Percentiles rank a stretch among this genome's conserved stretches.
Conservation (phyloP, 2,888 invertebrate genomes). For the Platycheirus rosarum region DNA sequence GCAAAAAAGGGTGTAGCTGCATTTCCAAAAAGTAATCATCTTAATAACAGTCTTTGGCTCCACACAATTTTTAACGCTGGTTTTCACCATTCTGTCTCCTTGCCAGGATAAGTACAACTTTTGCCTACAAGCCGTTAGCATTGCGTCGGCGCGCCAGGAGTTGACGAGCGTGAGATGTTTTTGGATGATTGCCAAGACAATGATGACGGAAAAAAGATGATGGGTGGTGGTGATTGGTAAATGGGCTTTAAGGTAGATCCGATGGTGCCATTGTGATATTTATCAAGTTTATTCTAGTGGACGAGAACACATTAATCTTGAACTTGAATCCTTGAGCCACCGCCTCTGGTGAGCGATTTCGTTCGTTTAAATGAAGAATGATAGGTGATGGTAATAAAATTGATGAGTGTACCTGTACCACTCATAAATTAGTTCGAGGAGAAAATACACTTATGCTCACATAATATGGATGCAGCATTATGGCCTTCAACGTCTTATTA, state of each 20-base stretch:
- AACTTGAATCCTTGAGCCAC: slow-evolving; percentile 68
- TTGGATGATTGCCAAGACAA: slow-evolving; percentile 41
- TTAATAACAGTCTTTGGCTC: slow-evolving; percentile 73
- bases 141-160: slow-evolving; percentile 45
- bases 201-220: slow-evolving; percentile 45
- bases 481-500: slow-evolving; percentile 71
- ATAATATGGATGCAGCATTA: slow-evolving; percentile 67
- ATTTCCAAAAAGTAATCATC: slow-evolving; percentile 74
- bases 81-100: slow-evolving; percentile 70
- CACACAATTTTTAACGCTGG: slow-evolving; percentile 69
- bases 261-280: slow-evolving; percentile 71
- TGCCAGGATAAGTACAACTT: too few relatives aligned
- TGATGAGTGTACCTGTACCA: slow-evolving; percentile 74
- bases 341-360: slow-evolving; percentile 70
- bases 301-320: slow-evolving; percentile 71
- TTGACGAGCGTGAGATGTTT: slow-evolving; percentile 58
- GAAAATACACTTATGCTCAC: slow-evolving; percentile 69
- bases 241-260: slow-evolving; percentile 71
- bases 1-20: slow-evolving; percentile 71
- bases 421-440: slow-evolving; percentile 71
- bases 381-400: slow-evolving; percentile 75
- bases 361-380: slow-evolving; percentile 73
- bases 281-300: slow-evolving; percentile 43
- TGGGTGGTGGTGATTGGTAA: slow-evolving; percentile 71
- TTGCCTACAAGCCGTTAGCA: slow-evolving; percentile 32